Evolutionary conservation across 2,113 vertebrate species (phyloP).

Genomic region (Aix galericulata): DNA sequence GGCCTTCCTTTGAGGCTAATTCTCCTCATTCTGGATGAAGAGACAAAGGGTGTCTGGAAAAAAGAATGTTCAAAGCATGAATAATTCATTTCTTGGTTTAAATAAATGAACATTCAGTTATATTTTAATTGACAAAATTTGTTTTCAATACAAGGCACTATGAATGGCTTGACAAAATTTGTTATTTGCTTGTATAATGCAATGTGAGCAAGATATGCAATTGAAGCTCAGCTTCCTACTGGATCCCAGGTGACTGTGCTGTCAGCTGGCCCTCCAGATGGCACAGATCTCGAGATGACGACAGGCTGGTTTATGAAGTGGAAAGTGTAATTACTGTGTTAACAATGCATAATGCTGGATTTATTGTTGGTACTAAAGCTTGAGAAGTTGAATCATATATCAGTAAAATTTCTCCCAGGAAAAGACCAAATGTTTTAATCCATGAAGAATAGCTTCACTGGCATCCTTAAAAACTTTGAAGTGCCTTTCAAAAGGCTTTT

Average conservation of each 20-base stretch:
- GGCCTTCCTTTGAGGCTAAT: background rate
- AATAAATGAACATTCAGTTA: background rate
- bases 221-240: background rate
- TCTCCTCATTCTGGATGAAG: background rate
- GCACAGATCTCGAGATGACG: background rate
- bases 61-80: background rate
- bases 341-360: constrained; percentile 10
- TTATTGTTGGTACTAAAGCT: background rate
- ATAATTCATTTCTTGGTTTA: constrained; percentile 9
- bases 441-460: background rate
- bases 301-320: background rate
- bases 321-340: constrained; percentile 49
- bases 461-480: background rate
- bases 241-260: background rate
- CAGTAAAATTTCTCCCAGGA: background rate
- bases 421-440: background rate
- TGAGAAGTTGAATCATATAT: background rate
- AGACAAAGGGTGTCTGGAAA: background rate
- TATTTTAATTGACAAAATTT: background rate
- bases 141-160: background rate
- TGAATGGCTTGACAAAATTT: background rate
- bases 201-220: accelerated
- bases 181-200: background rate
- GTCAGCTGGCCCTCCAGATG: constrained; percentile 56
- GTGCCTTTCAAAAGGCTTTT: background rate